These are phyloP conservation scores for Heliconius hermathena DNA, from an alignment of 1,140 invertebrate species.

Conservation along the genomic window DNA sequence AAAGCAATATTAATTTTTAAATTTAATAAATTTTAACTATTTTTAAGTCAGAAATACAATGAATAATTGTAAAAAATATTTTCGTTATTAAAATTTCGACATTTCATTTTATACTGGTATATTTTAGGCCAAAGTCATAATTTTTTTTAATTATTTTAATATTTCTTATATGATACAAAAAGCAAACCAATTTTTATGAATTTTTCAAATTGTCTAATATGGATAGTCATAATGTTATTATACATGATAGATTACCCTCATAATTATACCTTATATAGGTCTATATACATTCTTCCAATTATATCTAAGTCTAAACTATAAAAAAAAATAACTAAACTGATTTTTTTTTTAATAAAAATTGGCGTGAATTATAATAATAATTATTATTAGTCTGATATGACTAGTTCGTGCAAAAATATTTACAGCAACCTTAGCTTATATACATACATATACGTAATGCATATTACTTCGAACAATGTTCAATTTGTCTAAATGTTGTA, in stretches of 20 bases:
- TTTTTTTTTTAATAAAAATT: neutral
- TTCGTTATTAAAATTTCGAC: too few species aligned
- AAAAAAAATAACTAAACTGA: neutral
- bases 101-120: neutral
- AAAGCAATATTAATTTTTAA: neutral
- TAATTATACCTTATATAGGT: constrained; percentile 3
- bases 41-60: neutral
- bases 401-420: constrained; percentile 71
- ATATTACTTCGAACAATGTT: neutral
- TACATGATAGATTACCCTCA: constrained; percentile 8
- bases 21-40: too few species aligned
- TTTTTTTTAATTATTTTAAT: neutral
- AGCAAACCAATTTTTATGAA: neutral
- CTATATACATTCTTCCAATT: constrained; percentile 1
- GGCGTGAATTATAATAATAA: constrained; percentile 37
- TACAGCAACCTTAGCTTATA: constrained; percentile 54
- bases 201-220: neutral
- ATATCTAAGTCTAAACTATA: constrained; percentile 1
- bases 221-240: constrained; percentile 6
- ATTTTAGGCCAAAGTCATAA: constrained; percentile 2
- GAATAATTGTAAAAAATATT: neutral
- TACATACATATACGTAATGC: constrained; percentile 19
- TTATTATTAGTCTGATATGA: constrained; percentile 57
- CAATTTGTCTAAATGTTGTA: neutral
- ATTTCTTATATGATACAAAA: neutral